phyloP scores from a whole-genome alignment of 2,113 vertebrate species.

The Ardeotis arabs region DNA sequence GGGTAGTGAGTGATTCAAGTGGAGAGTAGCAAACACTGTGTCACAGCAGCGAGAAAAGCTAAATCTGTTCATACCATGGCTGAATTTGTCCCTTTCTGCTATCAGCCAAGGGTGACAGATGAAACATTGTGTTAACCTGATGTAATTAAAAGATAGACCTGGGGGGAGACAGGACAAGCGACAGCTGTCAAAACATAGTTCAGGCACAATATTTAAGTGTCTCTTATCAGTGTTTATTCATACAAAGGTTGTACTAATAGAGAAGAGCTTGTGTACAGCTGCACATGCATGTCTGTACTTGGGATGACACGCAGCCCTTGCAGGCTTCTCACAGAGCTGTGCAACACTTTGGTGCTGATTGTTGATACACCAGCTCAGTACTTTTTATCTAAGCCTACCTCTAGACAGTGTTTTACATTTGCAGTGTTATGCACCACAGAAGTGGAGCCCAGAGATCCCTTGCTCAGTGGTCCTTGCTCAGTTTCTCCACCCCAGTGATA shows the following conservation, averaged over 20 bases:
- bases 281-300: background rate
- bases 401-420: background rate
- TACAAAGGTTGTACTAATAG: background rate
- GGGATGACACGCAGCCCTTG: background rate
- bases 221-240: constrained; percentile 63
- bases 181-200: constrained; percentile 62
- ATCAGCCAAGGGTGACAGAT: constrained; percentile 23
- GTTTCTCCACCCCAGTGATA: background rate
- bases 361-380: background rate
- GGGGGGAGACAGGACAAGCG: background rate
- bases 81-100: constrained; percentile 27
- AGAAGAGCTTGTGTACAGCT: background rate
- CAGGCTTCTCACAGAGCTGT: background rate
- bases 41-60: background rate
- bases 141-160: constrained; percentile 60
- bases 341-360: background rate
- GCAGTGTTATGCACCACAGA: background rate
- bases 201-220: background rate
- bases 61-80: background rate
- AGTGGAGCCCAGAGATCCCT: background rate
- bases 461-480: background rate
- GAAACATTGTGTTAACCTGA: constrained; percentile 42
- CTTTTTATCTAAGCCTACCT: background rate
- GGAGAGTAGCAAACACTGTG: background rate
- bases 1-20: background rate